Evolutionary conservation across 2,113 vertebrate genomes (phyloP), one percentile per base, ranked within the genome.

Genomic region (Panurus biarmicus): DNA sequence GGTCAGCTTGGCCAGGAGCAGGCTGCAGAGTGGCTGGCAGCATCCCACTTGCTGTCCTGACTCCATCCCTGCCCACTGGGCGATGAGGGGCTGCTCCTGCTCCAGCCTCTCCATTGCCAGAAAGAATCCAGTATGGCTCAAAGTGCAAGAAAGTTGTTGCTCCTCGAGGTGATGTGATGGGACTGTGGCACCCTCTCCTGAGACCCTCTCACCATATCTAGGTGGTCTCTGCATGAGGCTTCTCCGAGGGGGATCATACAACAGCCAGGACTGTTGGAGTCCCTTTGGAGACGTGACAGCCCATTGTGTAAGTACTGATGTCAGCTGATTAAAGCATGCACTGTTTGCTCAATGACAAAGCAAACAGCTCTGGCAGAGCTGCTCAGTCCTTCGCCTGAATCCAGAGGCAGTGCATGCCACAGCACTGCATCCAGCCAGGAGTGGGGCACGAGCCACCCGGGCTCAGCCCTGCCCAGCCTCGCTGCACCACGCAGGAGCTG

Each of bases 381-480:
- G 58, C 65, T 85, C 71, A 15, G 71, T 24, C 54, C 50, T 14
- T 15, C 15, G 1, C 1, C 16, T 5, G 33, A 22, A 29, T 2
- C 38, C 58, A 44, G n/a, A 58, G 31, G 36, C 73, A 36, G 64
- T 0, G 11, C 0, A 0, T 28, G 62, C 53, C 42, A 1, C 54
- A 31, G 75, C 22, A 1, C 67, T 1, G 29, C 2, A 3, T 3
- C 44, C 60, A 33, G 54, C 42, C 0, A 1, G n/a, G 48, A 58
- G 38, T 0, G 1, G 35, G 60, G 29, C 17, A 3, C 3, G 2
- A 22, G 57, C 4, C 40, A 40, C 40, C 40, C 12, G 40, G 40
- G 40, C 10, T 40, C 40, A 29, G 2, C 9, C 47, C 9, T 17
- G 3, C 8, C 4, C 20, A 2, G 29, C 33, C 56, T 14, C 0